phyloP scores from a whole-genome alignment of 1,140 invertebrate genomes.

The Intoshia linei region DNA sequence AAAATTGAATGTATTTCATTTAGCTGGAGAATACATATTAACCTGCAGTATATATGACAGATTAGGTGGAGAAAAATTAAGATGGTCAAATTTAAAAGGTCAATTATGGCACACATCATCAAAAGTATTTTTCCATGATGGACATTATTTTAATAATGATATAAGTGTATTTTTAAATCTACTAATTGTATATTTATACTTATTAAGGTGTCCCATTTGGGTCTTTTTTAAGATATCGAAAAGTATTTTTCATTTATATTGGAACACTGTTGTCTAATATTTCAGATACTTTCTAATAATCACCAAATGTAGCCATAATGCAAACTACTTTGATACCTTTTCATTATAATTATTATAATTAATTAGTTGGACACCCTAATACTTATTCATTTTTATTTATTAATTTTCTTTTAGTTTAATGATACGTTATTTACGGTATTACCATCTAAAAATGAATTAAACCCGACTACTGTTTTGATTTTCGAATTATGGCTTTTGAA shows the following conservation, averaged over 20 bases:
- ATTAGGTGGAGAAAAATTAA: conserved; percentile 14
- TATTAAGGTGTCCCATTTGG: too few species aligned
- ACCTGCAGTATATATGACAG: conserved; percentile 16
- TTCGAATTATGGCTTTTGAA: conserved; percentile 17
- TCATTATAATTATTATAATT: too few species aligned
- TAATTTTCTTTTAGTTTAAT: conserved; percentile 10
- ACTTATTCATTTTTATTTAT: too few species aligned
- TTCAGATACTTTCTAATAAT: too few species aligned
- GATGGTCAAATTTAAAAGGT: conserved; percentile 17
- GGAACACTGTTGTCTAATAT: background rate
- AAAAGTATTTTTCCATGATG: conserved; percentile 15
- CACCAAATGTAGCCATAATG: too few species aligned
- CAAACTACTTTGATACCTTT: too few species aligned
- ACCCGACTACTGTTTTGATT: conserved; percentile 14
- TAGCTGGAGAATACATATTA: conserved; percentile 16
- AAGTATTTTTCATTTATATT: background rate
- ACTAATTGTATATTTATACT: too few species aligned
- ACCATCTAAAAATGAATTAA: conserved; percentile 12
- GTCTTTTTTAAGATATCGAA: too few species aligned
- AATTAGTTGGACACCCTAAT: too few species aligned
- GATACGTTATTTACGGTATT: conserved; percentile 17
- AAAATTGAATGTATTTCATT: conserved; percentile 1
- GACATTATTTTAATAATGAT: conserved; percentile 15
- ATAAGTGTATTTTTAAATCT: conserved; percentile 15
- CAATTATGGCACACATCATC: conserved; percentile 17